Conservation (phyloP, 1,140 invertebrate species). For the Diabrotica undecimpunctata region DNA sequence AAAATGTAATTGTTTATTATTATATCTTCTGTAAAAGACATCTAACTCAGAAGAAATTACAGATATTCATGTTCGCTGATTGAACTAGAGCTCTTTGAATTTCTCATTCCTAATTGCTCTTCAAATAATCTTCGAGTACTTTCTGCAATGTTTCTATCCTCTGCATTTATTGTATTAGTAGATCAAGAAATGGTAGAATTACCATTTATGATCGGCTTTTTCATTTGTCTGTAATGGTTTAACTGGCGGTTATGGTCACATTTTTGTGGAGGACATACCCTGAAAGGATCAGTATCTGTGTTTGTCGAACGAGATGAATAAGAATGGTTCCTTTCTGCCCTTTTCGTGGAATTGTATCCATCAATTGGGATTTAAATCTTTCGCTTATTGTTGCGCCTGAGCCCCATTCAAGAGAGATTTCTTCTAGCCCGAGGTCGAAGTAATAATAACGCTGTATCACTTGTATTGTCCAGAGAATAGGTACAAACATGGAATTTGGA, state of each 20-base stretch:
- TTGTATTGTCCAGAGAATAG: neutral
- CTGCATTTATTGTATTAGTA: neutral
- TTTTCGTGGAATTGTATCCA: neutral
- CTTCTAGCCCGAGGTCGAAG: neutral
- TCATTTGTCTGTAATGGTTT: too few species aligned
- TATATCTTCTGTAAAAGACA: slow-evolving; percentile 44
- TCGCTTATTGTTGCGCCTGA: neutral
- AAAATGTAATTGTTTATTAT: slow-evolving; percentile 37
- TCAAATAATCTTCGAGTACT: neutral
- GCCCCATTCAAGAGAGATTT: neutral
- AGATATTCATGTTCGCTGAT: slow-evolving; percentile 38
- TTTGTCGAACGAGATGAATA: neutral
- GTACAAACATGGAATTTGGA: neutral
- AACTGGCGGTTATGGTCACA: too few species aligned
- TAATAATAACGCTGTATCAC: slow-evolving; percentile 1
- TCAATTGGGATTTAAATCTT: neutral
- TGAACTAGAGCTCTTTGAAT: slow-evolving; percentile 20
- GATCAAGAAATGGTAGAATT: neutral
- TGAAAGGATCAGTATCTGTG: too few species aligned
- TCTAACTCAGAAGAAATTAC: slow-evolving; percentile 39
- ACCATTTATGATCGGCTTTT: too few species aligned
- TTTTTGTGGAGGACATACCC: too few species aligned
- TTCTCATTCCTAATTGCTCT: neutral
- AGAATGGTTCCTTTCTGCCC: neutral
- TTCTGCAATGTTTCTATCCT: neutral